Evolutionary conservation across 92 coral and sea anemone genomes (phyloP).

Genomic region (Parazoanthus swiftii): DNA sequence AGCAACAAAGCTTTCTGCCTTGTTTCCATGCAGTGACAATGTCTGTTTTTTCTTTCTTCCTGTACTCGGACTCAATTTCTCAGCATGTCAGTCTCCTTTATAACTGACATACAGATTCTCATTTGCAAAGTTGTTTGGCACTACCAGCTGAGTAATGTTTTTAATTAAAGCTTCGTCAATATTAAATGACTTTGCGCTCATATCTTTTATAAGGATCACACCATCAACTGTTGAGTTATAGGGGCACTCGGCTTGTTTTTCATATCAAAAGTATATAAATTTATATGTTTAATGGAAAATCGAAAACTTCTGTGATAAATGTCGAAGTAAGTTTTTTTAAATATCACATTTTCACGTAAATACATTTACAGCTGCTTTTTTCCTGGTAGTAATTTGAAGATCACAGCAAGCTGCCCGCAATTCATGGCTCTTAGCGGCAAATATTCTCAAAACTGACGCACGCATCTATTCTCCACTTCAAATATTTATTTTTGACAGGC

Average conservation of each 20-base stretch:
- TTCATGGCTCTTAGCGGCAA: not conserved
- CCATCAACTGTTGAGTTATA: not conserved
- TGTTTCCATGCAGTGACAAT: not conserved
- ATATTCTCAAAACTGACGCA: conserved; percentile 13
- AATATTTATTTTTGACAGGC: conserved; percentile 12
- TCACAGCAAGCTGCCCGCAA: conserved; percentile 9
- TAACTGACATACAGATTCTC: not conserved
- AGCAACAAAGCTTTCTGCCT: not conserved
- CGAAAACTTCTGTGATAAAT: not conserved
- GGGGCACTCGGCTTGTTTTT: not conserved
- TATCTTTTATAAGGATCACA: not conserved
- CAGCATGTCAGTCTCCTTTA: conserved; percentile 6
- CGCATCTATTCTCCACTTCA: not conserved
- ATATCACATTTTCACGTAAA: not conserved
- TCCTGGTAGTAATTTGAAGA: not conserved
- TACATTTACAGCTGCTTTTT: not conserved
- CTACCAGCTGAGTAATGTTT: not conserved
- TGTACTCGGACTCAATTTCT: not conserved
- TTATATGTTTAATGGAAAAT: not conserved
- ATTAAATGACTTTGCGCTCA: not conserved
- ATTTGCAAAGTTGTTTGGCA: not conserved
- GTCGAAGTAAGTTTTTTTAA: not conserved
- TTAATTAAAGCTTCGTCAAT: not conserved
- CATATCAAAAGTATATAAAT: not conserved
- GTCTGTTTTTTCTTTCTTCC: not conserved